Base-by-base conservation (phyloP, 2,888 invertebrate species). In the Ariolimax columbianus region DNA sequence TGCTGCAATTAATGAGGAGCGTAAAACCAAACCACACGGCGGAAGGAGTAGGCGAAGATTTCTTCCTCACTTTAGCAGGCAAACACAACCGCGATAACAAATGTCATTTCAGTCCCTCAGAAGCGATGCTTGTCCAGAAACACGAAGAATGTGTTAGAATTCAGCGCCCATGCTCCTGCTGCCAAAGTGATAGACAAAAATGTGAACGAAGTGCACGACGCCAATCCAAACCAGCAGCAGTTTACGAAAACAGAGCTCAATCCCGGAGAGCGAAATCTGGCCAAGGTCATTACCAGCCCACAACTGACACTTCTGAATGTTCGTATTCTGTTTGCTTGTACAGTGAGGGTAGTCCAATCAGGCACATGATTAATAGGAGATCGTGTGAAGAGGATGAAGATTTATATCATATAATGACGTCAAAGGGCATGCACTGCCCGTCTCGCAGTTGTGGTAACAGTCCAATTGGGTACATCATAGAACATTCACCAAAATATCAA, bases 221-320 rank as follows among this genome's bases (percentile, higher is more conserved):
- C n/a, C n/a, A n/a, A n/a, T n/a, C n/a, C n/a, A n/a, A n/a, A n/a
- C n/a, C n/a, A n/a, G n/a, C n/a, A n/a, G n/a, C n/a, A n/a, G n/a
- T n/a, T n/a, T n/a, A n/a, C n/a, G n/a, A 40, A 66, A 9, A 30
- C 66, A 66, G n/a, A 4, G 23, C 38, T 30, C 30, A 43, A 2
- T 4, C 1, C 14, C 36, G 19, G 1, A 23, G 36, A 38, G 6
- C 36, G 2, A 36, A 17, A 17, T 36, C 68, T 1, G 36, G 14
- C 33, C 36, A 3, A 36, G 23, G 19, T 38, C 17, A 73, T 73
- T 43, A 43, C 30, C n/a, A 73, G 9, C 26, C n/a, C 11, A 11
- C 7, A n/a, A 43, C 43, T 30, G 47, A 47, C n/a, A 73, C 73
- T 43, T 73, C 73, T n/a, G 73, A n/a, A 11, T 73, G 43, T n/a